These are phyloP conservation scores for Lithosia quadra DNA, from an alignment of 2,888 invertebrate species.

Conservation along the genomic window DNA sequence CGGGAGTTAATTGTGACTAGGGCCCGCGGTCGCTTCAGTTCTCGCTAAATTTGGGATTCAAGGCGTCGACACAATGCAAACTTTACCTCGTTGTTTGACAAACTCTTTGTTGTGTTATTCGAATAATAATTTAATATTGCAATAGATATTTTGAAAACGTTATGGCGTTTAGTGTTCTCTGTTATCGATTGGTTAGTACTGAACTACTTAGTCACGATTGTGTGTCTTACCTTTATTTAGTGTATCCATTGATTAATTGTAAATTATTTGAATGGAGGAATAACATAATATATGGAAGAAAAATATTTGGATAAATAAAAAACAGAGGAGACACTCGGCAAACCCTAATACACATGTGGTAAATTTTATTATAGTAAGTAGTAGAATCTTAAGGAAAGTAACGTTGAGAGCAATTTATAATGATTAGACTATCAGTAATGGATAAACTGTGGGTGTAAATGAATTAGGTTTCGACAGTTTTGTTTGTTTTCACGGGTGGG, in stretches of 20 bases:
- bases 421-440: slow-evolving; percentile 59
- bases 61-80: slow-evolving; percentile 49
- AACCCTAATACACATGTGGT: too few species aligned
- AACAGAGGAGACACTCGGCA: too few species aligned
- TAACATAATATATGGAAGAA: too few species aligned
- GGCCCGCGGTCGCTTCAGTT: slow-evolving; percentile 58
- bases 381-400: not conserved
- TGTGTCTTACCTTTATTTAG: too few species aligned
- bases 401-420: not conserved
- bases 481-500: slow-evolving; percentile 60
- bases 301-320: too few species aligned
- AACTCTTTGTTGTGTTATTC: slow-evolving; percentile 52
- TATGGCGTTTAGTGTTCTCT: slow-evolving; percentile 12
- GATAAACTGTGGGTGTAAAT: slow-evolving; percentile 65
- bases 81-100: slow-evolving; percentile 45
- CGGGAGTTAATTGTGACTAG: slow-evolving; percentile 78
- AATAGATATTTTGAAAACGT: slow-evolving; percentile 24
- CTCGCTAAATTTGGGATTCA: slow-evolving; percentile 61
- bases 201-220: too few species aligned
- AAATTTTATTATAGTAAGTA: too few species aligned
- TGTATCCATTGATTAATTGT: too few species aligned
- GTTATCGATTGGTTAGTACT: too few species aligned
- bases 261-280: too few species aligned
- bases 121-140: slow-evolving; percentile 40
- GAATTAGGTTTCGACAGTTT: slow-evolving; percentile 64